These are phyloP conservation scores for Hucho hucho DNA, from an alignment of 2,113 vertebrate genomes.

Conservation along the genomic window DNA sequence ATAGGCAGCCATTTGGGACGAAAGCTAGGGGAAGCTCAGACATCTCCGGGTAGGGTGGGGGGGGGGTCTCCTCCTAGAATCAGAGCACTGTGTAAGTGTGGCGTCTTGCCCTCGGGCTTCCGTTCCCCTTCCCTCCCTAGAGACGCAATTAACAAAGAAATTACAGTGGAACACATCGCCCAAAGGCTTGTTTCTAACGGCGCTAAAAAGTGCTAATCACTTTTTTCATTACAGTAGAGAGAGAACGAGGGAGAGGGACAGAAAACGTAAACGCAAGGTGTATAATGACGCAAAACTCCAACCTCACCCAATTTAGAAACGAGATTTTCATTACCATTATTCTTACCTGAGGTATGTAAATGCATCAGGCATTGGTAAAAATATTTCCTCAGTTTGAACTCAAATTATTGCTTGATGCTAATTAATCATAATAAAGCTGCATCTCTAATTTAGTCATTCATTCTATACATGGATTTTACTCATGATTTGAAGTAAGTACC, in stretches of 20 bases:
- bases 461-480: slow-evolving; percentile 31
- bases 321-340: slow-evolving; percentile 10
- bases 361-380: no score
- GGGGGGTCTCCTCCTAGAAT: slow-evolving; percentile 15
- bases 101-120: slow-evolving; percentile 62
- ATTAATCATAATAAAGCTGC: slow-evolving; percentile 35
- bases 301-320: slow-evolving; percentile 23
- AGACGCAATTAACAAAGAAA: slow-evolving; percentile 82
- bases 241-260: slow-evolving; percentile 11
- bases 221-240: slow-evolving; percentile 57
- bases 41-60: slow-evolving; percentile 11
- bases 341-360: slow-evolving; percentile 20
- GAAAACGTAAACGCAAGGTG: neutral
- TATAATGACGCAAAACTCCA: slow-evolving; percentile 32
- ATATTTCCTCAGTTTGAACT: slow-evolving; percentile 16
- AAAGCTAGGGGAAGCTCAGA: neutral
- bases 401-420: slow-evolving; percentile 12
- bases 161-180: slow-evolving; percentile 70
- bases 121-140: slow-evolving; percentile 61
- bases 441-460: slow-evolving; percentile 28
- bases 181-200: slow-evolving; percentile 60
- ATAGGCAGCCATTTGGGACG: neutral
- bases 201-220: slow-evolving; percentile 72
- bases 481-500: neutral
- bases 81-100: slow-evolving; percentile 44